Base-by-base conservation (phyloP, 1,140 invertebrate genomes). In the Cephus cinctus region DNA sequence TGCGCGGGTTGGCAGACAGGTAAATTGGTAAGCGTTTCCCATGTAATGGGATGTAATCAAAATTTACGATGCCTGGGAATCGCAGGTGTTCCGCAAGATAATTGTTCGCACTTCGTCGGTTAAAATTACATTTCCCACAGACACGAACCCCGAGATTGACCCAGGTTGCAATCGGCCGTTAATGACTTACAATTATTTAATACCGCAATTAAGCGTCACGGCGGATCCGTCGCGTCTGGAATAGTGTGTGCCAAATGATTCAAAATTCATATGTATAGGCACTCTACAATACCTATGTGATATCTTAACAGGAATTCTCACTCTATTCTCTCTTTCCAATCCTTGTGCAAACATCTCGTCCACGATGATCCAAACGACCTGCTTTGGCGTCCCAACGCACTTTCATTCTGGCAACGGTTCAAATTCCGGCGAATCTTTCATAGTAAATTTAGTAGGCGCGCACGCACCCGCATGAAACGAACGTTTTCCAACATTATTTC, bases 31-130 rank as follows among this genome's bases (percentile, higher is more conserved):
- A 50, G 58, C 57, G 54, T 67, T 68, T n/a, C n/a, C n/a, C n/a
- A n/a, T n/a, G n/a, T n/a, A n/a, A n/a, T n/a, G n/a, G n/a, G n/a
- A n/a, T n/a, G n/a, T n/a, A 65, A 67, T 69, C 58, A 57, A 47
- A 64, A 63, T 52, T 59, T 54, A 53, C 59, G 60, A 50, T 56
- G 63, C 43, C 56, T 69, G 67, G 61, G 67, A 70, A 70, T 67
- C 62, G 53, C 67, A 68, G 67, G 65, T 70, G 67, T 65, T 62
- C 50, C 45, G 52, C 53, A 56, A 70, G 67, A 70, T 70, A 70
- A 68, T 67, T 54, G 57, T 56, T 61, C 54, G 49, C 43, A 43
- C 25, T 45, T 35, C 47, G 54, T 58, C 57, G 60, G 45, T 56
- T 54, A 61, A 59, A 65, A 57, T 59, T 64, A 56, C 59, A 60